Percentiles rank a stretch among this genome's conserved stretches.
These are phyloP conservation scores for Gortyna flavago DNA, from an alignment of 2,888 invertebrate genomes.

Conservation along the genomic window DNA sequence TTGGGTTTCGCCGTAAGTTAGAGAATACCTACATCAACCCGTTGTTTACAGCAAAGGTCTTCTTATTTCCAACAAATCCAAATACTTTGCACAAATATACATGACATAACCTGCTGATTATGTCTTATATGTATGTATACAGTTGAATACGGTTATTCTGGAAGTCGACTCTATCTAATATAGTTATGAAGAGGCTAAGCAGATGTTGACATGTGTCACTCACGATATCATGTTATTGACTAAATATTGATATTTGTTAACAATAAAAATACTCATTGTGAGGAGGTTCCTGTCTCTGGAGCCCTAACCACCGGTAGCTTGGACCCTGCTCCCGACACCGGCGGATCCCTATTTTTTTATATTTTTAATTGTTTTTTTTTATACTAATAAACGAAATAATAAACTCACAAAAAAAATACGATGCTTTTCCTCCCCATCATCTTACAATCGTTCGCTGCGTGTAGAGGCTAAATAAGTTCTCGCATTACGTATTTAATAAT, in stretches of 20 bases:
- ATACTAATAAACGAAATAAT: too few relatives aligned
- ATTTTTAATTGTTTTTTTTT: too few relatives aligned
- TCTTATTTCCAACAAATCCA: not conserved
- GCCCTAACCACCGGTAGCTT: too few relatives aligned
- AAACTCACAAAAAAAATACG: constrained; percentile 14
- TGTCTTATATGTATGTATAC: too few relatives aligned
- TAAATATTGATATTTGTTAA: not conserved
- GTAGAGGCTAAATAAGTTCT: not conserved
- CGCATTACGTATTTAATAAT: constrained; percentile 11
- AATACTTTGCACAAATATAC: not conserved
- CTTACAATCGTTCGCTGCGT: not conserved
- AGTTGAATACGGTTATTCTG: not conserved
- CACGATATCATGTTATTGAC: not conserved
- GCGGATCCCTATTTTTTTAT: too few relatives aligned
- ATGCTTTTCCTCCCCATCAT: not conserved
- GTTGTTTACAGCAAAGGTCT: not conserved
- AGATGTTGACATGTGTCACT: too few relatives aligned
- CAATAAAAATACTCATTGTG: too few relatives aligned
- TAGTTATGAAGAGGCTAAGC: not conserved
- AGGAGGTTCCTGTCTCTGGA: too few relatives aligned
- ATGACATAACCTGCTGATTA: too few relatives aligned
- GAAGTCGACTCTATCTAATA: not conserved
- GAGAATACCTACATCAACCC: not conserved
- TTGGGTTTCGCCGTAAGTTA: not conserved
- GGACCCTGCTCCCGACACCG: too few relatives aligned